phyloP scores from a whole-genome alignment of 2,888 invertebrate species.

The Leucophenga maculata region DNA sequence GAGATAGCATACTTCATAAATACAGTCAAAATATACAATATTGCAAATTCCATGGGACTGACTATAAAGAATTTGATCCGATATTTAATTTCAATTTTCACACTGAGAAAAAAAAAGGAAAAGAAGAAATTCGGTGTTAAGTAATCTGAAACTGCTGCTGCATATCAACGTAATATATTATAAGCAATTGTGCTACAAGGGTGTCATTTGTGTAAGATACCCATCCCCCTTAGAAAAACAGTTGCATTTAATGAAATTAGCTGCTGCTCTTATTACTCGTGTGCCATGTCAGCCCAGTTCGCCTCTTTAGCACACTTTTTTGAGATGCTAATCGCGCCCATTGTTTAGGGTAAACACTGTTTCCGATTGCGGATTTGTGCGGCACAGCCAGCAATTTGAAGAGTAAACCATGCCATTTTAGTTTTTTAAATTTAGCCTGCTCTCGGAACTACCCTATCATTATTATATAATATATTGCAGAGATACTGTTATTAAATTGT shows the following conservation, averaged over 20 bases:
- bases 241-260: constrained; percentile 39
- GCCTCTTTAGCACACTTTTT: constrained; percentile 2
- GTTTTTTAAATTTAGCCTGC: neutral
- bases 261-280: constrained; percentile 10
- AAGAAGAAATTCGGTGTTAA: constrained; percentile 36
- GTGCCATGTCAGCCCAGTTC: neutral
- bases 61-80: constrained; percentile 48
- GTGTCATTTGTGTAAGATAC: constrained; percentile 39
- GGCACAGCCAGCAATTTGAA: neutral
- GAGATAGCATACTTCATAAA: constrained; percentile 27
- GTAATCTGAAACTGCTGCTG: constrained; percentile 36
- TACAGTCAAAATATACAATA: constrained; percentile 49
- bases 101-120: constrained; percentile 43
- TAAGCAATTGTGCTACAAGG: constrained; percentile 29
- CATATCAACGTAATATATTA: constrained; percentile 47
- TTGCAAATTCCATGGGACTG: constrained; percentile 55
- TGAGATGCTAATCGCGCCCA: constrained; percentile 42
- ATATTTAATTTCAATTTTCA: constrained; percentile 25
- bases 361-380: constrained; percentile 49
- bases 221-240: constrained; percentile 51
- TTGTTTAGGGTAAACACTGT: constrained; percentile 59
- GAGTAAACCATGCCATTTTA: constrained; percentile 1
- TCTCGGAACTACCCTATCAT: constrained; percentile 37
- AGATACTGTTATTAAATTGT: constrained; percentile 29
- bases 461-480: constrained; percentile 49